Evolutionary conservation across 2,113 vertebrate genomes (phyloP).

Genomic region (Panthera tigris): DNA sequence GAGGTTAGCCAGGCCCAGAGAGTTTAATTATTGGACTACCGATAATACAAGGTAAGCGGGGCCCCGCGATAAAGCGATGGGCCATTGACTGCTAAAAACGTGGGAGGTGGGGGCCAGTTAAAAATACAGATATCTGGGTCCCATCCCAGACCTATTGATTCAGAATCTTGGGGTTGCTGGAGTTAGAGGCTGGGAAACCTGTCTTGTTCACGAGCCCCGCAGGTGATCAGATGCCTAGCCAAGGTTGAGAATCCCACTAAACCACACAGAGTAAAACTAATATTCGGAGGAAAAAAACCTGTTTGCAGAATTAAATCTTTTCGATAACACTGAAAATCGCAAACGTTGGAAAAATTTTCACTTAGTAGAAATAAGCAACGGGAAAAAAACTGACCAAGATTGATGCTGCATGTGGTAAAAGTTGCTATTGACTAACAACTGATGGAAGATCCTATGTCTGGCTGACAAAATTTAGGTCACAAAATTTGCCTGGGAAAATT

Average conservation of each 20-base stretch:
- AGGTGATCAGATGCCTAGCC: not conserved
- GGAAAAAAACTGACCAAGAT: not conserved
- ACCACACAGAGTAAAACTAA: not conserved
- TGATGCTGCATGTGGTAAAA: not conserved
- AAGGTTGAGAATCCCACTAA: not conserved
- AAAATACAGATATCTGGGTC: not conserved
- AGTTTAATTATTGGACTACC: not conserved
- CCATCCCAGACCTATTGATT: not conserved
- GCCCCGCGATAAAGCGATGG: not conserved
- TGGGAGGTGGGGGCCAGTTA: not conserved
- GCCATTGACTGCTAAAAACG: not conserved
- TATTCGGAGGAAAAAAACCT: no score
- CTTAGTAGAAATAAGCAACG: conserved; percentile 27
- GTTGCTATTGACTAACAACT: conserved; percentile 13
- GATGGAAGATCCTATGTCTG: conserved; percentile 21
- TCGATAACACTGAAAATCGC: not conserved
- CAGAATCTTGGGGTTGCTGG: not conserved
- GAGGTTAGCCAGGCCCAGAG: not conserved
- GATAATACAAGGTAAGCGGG: not conserved
- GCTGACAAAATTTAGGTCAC: conserved; percentile 37
- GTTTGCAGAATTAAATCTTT: not conserved
- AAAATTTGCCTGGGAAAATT: conserved; percentile 57
- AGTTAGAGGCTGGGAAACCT: not conserved
- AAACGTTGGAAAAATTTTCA: not conserved
- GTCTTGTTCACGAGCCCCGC: not conserved